These are phyloP conservation scores for Ctenomys sociabilis DNA, from an alignment of 2,113 vertebrate species.

Conservation along the genomic window DNA sequence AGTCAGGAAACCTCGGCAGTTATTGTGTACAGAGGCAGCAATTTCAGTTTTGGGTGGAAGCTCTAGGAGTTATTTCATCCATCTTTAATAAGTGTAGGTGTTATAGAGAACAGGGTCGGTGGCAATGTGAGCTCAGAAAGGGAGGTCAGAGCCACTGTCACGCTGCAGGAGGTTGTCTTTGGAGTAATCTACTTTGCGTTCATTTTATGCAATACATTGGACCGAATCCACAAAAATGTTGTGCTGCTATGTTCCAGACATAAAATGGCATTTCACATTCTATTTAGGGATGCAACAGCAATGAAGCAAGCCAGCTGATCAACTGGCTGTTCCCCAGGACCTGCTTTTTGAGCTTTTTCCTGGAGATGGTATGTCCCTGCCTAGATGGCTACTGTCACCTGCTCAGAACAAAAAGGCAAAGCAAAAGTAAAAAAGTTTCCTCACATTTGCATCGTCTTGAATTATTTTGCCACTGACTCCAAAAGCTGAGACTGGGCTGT, in stretches of 20 bases:
- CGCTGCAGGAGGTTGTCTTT: accelerated
- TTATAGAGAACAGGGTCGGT: not conserved
- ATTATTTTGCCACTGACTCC: not conserved
- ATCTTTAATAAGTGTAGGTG: conserved; percentile 44
- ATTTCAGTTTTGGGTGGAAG: conserved; percentile 25
- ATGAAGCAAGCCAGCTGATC: not conserved
- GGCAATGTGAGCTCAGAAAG: not conserved
- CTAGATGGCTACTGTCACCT: no score
- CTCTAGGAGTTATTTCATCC: conserved; percentile 24
- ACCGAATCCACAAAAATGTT: not conserved
- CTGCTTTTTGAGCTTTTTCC: not conserved
- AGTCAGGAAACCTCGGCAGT: not conserved
- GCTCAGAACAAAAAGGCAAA: not conserved
- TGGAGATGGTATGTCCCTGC: not conserved
- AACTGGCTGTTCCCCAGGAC: not conserved
- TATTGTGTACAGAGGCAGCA: conserved; percentile 20
- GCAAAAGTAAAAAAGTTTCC: not conserved
- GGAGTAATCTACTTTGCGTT: not conserved
- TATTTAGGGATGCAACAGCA: not conserved
- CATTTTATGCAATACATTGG: not conserved
- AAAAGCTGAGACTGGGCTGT: not conserved
- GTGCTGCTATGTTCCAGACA: not conserved
- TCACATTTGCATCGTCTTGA: not conserved
- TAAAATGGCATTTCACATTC: conserved; percentile 5
- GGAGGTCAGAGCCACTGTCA: not conserved